A percentile compares a stretch with the other conserved stretches of the same genome.
phyloP scores from a whole-genome alignment of 1,140 invertebrate genomes.

The Papilio glaucus region DNA sequence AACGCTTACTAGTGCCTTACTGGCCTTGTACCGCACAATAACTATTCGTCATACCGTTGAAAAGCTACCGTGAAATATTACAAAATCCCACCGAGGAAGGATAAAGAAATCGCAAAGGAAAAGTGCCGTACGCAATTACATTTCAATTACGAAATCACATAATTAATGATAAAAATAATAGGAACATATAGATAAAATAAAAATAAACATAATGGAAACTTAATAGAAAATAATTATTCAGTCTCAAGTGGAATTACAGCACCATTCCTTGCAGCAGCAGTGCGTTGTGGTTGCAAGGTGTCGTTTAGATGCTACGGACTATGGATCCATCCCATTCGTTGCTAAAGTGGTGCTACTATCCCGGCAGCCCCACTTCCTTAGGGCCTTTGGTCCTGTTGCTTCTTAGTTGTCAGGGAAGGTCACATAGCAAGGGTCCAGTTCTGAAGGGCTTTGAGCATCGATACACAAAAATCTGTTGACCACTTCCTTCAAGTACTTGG shows the following conservation, averaged over 20 bases:
- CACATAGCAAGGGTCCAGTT: neutral
- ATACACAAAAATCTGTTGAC: neutral
- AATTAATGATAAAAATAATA: too few relatives aligned
- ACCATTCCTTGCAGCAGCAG: constrained; percentile 27
- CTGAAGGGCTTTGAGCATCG: neutral
- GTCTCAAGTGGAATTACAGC: constrained; percentile 28
- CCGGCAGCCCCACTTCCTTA: too few relatives aligned
- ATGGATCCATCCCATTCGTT: neutral
- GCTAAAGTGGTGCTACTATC: neutral
- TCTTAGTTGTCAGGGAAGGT: neutral
- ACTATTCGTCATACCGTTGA: too few relatives aligned
- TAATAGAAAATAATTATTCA: constrained; percentile 32
- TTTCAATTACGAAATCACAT: too few relatives aligned
- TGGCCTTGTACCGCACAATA: constrained; percentile 10
- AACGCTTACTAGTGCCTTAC: constrained; percentile 39
- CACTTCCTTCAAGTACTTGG: neutral
- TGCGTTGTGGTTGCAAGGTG: neutral
- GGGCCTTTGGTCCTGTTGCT: too few relatives aligned
- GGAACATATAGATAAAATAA: too few relatives aligned
- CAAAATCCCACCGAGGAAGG: too few relatives aligned
- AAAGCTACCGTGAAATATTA: too few relatives aligned
- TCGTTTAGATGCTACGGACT: neutral
- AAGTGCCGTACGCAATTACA: too few relatives aligned
- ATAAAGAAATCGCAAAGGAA: too few relatives aligned
- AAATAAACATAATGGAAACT: neutral